Evolutionary conservation across 1,140 invertebrate genomes (phyloP), one percentile per base, ranked within the genome.

Genomic region (Drosophila persimilis): DNA sequence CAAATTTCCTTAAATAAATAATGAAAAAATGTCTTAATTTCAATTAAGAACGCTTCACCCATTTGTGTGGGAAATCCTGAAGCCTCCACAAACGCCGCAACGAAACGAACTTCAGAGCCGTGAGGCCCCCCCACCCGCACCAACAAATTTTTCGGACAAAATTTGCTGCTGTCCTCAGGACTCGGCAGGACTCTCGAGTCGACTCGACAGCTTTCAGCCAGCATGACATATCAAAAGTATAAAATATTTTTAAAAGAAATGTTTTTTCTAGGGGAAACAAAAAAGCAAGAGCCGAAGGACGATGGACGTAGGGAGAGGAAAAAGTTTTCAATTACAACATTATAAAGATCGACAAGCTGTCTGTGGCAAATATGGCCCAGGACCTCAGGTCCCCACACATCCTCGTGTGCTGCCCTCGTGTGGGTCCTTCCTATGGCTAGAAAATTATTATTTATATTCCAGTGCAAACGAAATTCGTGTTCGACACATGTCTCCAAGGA

Each of bases 331-430:
- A 90, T 90, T 90, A 90, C 88, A 88, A 84, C 83, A 90, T 90
- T 90, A 90, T 90, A 88, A 90, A 90, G 88, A 90, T 90, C 83
- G 88, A 90, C 88, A 90, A 90, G 84, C 83, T 90, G 88, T 90
- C 88, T 90, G 66, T 80, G 73, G 80, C 79, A 90, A 74, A 90
- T 88, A 80, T 88, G 72, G 71, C 59, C 35, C 62, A 74, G 70
- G 51, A 75, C 73, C 58, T 67, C 56, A 39, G 44, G 43, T 48
- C 52, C 56, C 54, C 53, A 69, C 52, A 47, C 57, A 69, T 60
- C 11, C 45, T 52, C 50, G 64, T 72, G 71, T 65, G 59, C 29
- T 7, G 11, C 26, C 53, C 43, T 26, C 44, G 43, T 56, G 31
- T 44, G 31, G 8, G 6, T 39, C 31, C 64, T 24, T 26, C 50